Base-by-base conservation (phyloP, 2,797 vertebrate genomes). In the Lutjanus argentimaculatus region DNA sequence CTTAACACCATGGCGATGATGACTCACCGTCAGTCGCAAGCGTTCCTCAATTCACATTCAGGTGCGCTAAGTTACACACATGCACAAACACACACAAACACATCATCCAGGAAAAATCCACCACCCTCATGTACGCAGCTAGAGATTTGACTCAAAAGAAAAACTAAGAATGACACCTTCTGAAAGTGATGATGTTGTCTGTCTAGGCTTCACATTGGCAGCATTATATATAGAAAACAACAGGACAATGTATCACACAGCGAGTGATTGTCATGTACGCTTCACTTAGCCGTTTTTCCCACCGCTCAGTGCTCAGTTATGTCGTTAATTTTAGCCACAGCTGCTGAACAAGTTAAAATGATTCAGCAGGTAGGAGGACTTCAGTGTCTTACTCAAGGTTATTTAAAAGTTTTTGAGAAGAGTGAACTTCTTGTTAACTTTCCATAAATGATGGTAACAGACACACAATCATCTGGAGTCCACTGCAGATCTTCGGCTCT, bases 1-100 rank as follows among this genome's bases (percentile, higher is more conserved):
- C 93, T 94, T 92, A 94, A 90, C 88, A 75, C 92, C 88, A 90
- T 86, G 85, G 88, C 88, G 48, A 92, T 90, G 92, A 94, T 94
- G 93, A 94, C 90, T 95, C 93, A 94, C 88, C 78, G 49, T 75
- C 86, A 78, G 84, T 85, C 55, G 67, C 77, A 68, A 88, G 89
- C 85, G 63, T 83, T 85, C 72, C 83, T 89, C 70, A 22, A 86
- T 92, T 90, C 85, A 78, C 73, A 91, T 91, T 91, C 87, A 92
- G 92, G 88, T 93, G 80, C n/a, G 40, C 82, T 43, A 84, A 76
- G 76, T 85, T 89, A 57, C 82, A 84, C 77, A 84, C 76, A 83
- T 30, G 40, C 69, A 65, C 30, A 36, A 40, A 57, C 45, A 67
- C 48, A n/a, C 11, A 72, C 56, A 51, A 58, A 64, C 42, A 42